phyloP scores from a whole-genome alignment of 1,140 invertebrate genomes.

The Micrasema longulum region DNA sequence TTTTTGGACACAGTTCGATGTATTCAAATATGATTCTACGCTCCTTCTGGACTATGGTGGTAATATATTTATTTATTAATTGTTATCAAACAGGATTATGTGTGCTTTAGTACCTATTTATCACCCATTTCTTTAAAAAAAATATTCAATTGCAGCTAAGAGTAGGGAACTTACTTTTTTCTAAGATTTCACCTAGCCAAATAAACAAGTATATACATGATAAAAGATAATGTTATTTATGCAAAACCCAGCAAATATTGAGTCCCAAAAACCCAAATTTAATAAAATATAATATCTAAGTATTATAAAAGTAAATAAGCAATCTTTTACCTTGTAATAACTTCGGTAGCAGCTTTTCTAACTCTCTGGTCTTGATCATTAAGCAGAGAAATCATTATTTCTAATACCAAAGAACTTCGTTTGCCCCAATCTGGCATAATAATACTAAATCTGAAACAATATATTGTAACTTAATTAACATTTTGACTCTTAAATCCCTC shows the following conservation, averaged over 20 bases:
- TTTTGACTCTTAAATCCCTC: neutral
- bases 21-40: too few relatives aligned
- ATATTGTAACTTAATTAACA: conserved; percentile 13
- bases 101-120: too few relatives aligned
- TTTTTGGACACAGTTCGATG: too few relatives aligned
- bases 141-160: too few relatives aligned
- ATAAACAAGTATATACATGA: neutral
- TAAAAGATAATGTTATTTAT: neutral
- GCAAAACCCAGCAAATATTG: neutral
- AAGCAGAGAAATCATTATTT: conserved; percentile 67
- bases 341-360: conserved; percentile 75
- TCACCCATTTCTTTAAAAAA: too few relatives aligned
- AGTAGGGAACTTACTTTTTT: too few relatives aligned
- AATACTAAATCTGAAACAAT: conserved; percentile 61
- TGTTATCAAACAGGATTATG: too few relatives aligned
- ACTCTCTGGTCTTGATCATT: conserved; percentile 84
- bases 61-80: too few relatives aligned
- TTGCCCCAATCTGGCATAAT: conserved; percentile 59
- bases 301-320: neutral
- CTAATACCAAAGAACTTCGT: conserved; percentile 59
- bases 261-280: neutral
- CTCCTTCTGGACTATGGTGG: too few relatives aligned
- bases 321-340: conserved; percentile 75
- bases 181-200: neutral
- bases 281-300: conserved; percentile 11